phyloP scores from a whole-genome alignment of 1,140 invertebrate genomes.

The Elysia chlorotica region DNA sequence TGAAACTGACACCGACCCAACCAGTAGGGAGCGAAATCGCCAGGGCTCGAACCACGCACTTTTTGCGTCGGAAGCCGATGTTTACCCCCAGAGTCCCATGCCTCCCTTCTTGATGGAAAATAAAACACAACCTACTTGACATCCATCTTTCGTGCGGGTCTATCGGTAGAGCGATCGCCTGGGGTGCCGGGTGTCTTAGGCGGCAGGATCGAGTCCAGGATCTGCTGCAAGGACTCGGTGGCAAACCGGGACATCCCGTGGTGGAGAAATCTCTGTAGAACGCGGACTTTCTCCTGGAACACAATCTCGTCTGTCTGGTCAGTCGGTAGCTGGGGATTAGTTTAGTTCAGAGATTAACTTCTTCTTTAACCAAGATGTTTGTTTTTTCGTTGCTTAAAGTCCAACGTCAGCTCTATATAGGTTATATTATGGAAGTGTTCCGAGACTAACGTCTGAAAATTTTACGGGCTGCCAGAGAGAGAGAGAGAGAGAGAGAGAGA shows the following conservation, averaged over 20 bases:
- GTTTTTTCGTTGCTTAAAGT: too few relatives aligned
- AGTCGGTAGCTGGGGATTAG: neutral
- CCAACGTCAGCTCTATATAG: too few relatives aligned
- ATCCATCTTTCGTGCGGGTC: neutral
- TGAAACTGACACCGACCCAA: too few relatives aligned
- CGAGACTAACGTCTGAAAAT: neutral
- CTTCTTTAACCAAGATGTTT: too few relatives aligned
- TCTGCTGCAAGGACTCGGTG: conserved; percentile 23
- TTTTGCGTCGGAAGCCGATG: too few relatives aligned
- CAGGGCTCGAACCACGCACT: too few relatives aligned
- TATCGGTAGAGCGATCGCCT: neutral
- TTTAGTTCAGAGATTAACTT: neutral
- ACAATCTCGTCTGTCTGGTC: neutral
- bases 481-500: neutral
- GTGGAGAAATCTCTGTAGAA: conserved; percentile 32
- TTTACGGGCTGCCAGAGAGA: neutral
- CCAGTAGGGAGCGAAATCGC: too few relatives aligned
- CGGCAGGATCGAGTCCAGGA: conserved; percentile 21
- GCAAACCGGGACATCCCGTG: conserved; percentile 40
- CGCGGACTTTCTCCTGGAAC: conserved; percentile 23
- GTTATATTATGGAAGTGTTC: neutral
- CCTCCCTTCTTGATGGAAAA: too few relatives aligned
- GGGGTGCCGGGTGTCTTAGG: neutral
- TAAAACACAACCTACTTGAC: neutral
- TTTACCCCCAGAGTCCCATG: too few relatives aligned